These are phyloP conservation scores for Oasisia sp. DNA, from an alignment of 2,888 invertebrate genomes.

Conservation along the genomic window DNA sequence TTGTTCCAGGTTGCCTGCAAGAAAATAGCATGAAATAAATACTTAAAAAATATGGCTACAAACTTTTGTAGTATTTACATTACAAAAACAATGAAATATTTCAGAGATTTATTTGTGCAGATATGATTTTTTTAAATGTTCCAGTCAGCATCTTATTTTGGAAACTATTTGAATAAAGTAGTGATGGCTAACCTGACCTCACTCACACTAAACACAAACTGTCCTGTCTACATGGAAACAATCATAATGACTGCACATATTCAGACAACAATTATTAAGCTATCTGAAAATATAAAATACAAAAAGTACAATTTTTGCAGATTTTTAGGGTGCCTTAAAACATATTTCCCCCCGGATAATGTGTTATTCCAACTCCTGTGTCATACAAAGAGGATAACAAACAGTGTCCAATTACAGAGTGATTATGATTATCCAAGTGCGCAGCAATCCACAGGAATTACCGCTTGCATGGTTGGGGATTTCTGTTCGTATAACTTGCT, in stretches of 20 bases:
- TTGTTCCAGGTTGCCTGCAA: constrained; percentile 25
- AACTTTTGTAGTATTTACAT: not conserved
- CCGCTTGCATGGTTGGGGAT: not conserved
- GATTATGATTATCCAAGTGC: too few relatives aligned
- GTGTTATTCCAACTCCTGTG: too few relatives aligned
- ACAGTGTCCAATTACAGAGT: not conserved
- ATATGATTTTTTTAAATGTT: not conserved
- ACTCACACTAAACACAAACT: not conserved
- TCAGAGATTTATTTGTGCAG: not conserved
- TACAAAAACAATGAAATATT: not conserved
- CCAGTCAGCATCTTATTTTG: not conserved
- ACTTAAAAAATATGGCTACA: not conserved
- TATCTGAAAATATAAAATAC: too few relatives aligned
- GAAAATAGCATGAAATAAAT: not conserved
- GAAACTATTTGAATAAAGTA: not conserved
- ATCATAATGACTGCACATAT: not conserved
- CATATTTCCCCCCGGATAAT: too few relatives aligned
- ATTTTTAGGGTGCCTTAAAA: too few relatives aligned
- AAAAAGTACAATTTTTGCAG: too few relatives aligned
- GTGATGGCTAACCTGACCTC: not conserved
- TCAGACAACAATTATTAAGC: not conserved
- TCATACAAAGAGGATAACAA: not conserved
- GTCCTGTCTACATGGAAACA: not conserved
- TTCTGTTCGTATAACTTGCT: not conserved
- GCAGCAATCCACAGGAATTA: too few relatives aligned